Base-by-base conservation (phyloP, 2,888 invertebrate genomes). In the Tetranychus truncatus region DNA sequence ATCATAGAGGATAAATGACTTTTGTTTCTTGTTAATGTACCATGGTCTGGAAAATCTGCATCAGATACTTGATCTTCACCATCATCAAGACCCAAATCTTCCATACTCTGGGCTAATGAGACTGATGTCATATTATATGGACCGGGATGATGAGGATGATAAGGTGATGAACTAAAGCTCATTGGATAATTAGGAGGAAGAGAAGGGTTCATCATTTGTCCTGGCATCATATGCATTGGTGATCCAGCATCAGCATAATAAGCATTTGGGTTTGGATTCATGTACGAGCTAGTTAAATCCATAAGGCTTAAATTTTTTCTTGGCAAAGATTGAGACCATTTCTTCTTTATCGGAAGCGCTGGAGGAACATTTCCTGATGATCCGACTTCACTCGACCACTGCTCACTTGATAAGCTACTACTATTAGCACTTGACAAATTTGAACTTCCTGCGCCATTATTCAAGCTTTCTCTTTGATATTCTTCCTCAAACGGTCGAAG, bases 71-170 rank as follows among this genome's bases (percentile, higher is more conserved):
- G 34, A 34, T 69, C 34, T 18, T 69, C 21, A 0, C 34, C n/a
- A 34, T 69, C 69, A 69, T 69, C 69, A 9, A 24, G 2, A 9
- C 34, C 21, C 9, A 69, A n/a, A 69, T 69, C 69, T n/a, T 69
- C 69, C 69, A 69, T 69, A 69, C 69, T 69, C n/a, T 69, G 69
- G 9, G 69, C 20, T 18, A 69, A n/a, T 18, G 69, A 69, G 8
- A 34, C 6, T 55, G 55, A 55, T 11, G 9, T n/a, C 69, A 69
- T 69, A 2, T 24, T 8, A 69, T 20, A 34, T 11, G 9, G 20
- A 9, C 20, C 69, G 2, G 3, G 34, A 1, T 69, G 69, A 15
- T 55, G 55, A 55, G 9, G 55, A 7, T 55, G 55, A 7, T 55
- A 55, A 55, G 55, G 55, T 55, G 55, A 8, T 55, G 55, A 2